A percentile compares a stretch with the other conserved stretches of the same genome.
These are phyloP conservation scores for Recurvirostra avosetta DNA, from an alignment of 2,113 vertebrate genomes.

Conservation along the genomic window DNA sequence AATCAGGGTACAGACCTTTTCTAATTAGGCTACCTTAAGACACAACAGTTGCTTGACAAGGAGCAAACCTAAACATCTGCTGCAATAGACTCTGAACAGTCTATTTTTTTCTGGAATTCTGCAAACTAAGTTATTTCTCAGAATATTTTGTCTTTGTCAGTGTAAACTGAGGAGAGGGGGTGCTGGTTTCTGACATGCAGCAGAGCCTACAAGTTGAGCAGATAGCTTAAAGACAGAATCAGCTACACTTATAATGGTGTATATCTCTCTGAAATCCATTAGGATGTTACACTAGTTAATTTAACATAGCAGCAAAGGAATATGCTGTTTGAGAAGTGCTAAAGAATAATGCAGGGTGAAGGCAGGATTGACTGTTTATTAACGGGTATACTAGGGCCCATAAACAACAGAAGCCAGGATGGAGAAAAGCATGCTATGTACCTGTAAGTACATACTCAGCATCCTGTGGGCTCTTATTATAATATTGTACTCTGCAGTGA, in stretches of 20 bases:
- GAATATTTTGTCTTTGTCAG: not conserved
- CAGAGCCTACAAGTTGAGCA: not conserved
- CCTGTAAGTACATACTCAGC: not conserved
- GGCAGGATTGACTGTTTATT: not conserved
- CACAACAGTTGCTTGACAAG: not conserved
- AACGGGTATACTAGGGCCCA: not conserved
- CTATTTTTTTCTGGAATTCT: not conserved
- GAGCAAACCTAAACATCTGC: not conserved
- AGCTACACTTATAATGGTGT: not conserved
- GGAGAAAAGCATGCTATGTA: not conserved
- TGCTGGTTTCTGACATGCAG: not conserved
- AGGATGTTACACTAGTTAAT: not conserved
- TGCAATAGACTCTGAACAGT: not conserved
- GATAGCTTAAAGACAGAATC: not conserved
- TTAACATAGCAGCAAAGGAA: not conserved
- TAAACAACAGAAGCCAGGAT: not conserved
- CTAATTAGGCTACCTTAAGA: not conserved
- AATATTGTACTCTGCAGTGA: not conserved
- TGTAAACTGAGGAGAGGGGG: not conserved
- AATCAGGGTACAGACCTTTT: not conserved
- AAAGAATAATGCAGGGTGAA: not conserved
- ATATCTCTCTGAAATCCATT: not conserved
- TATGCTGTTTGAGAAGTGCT: not conserved
- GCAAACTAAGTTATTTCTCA: not conserved
- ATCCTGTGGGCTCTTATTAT: not conserved